Base-by-base conservation (phyloP, 2,888 invertebrate species). In the Suillia variegata region DNA sequence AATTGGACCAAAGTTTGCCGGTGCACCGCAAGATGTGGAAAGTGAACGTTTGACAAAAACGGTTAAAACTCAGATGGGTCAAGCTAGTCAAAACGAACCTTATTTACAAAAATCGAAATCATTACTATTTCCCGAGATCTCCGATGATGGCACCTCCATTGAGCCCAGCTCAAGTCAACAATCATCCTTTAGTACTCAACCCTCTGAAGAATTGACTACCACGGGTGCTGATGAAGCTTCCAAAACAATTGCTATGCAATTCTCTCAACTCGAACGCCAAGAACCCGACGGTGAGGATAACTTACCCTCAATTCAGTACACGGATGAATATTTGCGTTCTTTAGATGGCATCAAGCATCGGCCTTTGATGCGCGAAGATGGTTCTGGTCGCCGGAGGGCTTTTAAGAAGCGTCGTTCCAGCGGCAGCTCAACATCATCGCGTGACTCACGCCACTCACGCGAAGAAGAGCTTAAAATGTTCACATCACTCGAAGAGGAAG, bases 321-420 rank as follows among this genome's bases (percentile, higher is more conserved):
- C 79, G 17, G 83, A 84, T 61, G 82, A 83, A 24, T 84, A 84
- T 66, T 71, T 84, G 48, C 78, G 84, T 80, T 87, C 87, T 70
- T 84, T 89, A 75, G 89, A 89, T 79, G 89, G 88, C 69, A 85
- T 88, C 72, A 87, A 87, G 79, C 85, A 80, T 73, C 85, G 86
- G 64, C 86, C 87, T 58, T 76, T 87, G 70, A 83, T 86, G 76
- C 85, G 87, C 65, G 86, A 84, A 76, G 87, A 87, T 80, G 87
- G 87, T 66, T 87, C 86, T 66, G 85, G 86, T 64, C 81, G 87
- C 42, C 82, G 87, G 62, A 83, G 85, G 61, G 87, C 85, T 71
- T 87, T 85, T 75, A 86, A 85, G 76, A 87, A 86, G 69, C 84
- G 86, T 34, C 83, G 85, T 62, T 87, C 87, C 42, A 87, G 87